Conservation (phyloP, 35 echinoderm and acorn worm species). For the Apostichopus parvimensis region DNA sequence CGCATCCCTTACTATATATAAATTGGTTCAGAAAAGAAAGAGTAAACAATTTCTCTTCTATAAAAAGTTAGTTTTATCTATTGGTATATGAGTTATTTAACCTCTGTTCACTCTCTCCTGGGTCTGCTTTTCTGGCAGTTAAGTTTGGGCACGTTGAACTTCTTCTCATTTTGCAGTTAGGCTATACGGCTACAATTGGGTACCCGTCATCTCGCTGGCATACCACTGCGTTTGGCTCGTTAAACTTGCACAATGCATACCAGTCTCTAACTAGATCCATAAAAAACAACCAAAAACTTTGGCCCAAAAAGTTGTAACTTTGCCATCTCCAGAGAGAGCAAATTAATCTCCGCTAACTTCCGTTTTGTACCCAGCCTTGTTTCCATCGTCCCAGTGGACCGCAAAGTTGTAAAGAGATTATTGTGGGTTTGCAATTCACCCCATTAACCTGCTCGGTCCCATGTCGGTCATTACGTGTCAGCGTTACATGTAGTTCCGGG, state of each 20-base stretch:
- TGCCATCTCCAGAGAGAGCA: conserved; percentile 50
- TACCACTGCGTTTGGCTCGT: not conserved
- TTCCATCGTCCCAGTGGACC: not conserved
- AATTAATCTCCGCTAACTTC: conserved; percentile 60
- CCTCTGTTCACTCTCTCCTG: not conserved
- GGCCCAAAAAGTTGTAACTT: conserved; percentile 41
- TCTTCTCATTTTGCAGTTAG: not conserved
- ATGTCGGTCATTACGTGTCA: conserved; percentile 47
- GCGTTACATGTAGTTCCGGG: not conserved
- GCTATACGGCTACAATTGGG: not conserved
- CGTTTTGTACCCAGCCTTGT: conserved; percentile 52
- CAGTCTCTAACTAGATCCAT: not conserved
- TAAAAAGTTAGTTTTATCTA: not conserved
- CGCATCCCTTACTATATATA: not conserved
- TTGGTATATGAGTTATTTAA: not conserved
- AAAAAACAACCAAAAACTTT: conserved; percentile 44
- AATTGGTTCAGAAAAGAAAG: not conserved
- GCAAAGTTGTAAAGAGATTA: conserved; percentile 24
- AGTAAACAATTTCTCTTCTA: not conserved
- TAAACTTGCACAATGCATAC: not conserved
- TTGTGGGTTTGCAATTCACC: conserved; percentile 30
- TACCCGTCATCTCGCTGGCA: not conserved
- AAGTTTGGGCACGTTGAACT: not conserved
- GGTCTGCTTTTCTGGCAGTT: conserved; percentile 23
- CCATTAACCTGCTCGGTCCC: conserved; percentile 53